Base-by-base conservation (phyloP, 2,888 invertebrate genomes). In the Baronia brevicornis region DNA sequence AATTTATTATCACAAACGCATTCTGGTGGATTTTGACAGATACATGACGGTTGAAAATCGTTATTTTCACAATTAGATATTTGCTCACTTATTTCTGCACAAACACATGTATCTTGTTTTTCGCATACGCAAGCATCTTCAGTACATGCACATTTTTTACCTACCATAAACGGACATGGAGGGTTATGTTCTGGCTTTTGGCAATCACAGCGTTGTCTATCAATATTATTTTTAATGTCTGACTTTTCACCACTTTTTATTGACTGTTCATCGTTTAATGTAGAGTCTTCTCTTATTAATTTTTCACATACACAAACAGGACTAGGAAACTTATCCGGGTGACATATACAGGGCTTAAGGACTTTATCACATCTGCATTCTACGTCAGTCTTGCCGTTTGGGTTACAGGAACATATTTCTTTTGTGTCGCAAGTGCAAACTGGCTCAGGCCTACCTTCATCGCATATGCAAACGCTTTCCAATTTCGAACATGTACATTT, bases 281-380 rank as follows among this genome's bases (percentile, higher is more conserved):
- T 35, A 29, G 5, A 9, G 28, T 26, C 19, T 19, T 13, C 33
- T 26, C 41, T 31, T 5, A 6, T 14, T 30, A 40, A 30, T 36
- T 37, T 31, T 46, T 66, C 58, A 45, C 82, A 82, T 17, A 44
- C 44, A 38, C 82, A 82, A 32, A 70, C 31, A 19, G 75, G 68
- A 33, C 40, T 53, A n/a, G 78, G 69, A 50, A 54, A 70, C 36
- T 62, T 66, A 12, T 44, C 58, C 1, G 57, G 50, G 19, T 62
- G 41, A 41, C 82, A 84, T 35, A 74, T 42, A 39, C 82, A 80
- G 13, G 78, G 78, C 39, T 69, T 75, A n/a, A 66, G 56, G 12
- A 79, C 39, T 8, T 60, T 21, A 2, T 51, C 60, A 46, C 82
- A 82, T 25, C 54, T 58, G 41, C 84, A 84, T 22, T 43, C 28